phyloP scores from a whole-genome alignment of 2,888 invertebrate species.

The Byasa hedistus region DNA sequence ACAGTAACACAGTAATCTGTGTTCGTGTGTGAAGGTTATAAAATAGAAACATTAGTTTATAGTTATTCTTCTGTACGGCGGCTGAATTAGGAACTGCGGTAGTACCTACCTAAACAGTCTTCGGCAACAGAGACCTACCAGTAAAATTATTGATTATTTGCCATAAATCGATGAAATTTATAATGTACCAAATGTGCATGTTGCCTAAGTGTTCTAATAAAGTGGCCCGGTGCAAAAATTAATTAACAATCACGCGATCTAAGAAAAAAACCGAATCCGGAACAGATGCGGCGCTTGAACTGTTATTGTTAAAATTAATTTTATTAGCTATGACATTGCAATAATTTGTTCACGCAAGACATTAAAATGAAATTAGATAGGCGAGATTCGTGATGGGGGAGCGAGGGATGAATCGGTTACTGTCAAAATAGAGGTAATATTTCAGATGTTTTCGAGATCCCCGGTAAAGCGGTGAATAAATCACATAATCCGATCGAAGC shows the following conservation, averaged over 20 bases:
- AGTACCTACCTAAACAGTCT: no score
- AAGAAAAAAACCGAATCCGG: conserved; percentile 48
- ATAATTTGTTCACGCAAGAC: conserved; percentile 76
- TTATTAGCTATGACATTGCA: conserved; percentile 70
- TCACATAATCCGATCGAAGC: conserved; percentile 65
- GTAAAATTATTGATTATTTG: background rate
- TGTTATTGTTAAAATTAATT: conserved; percentile 63
- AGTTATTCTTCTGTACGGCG: no score
- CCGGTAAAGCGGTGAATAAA: conserved; percentile 58
- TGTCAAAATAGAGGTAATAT: conserved; percentile 72
- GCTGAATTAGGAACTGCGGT: no score
- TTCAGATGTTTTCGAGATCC: conserved; percentile 52
- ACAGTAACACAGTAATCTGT: no score
- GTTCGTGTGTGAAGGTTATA: no score
- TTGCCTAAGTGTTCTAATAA: background rate
- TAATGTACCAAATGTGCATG: conserved; percentile 53
- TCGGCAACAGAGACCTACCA: no score
- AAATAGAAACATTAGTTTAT: no score
- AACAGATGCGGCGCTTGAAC: conserved; percentile 70
- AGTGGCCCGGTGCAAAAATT: conserved; percentile 47
- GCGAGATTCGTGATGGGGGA: conserved; percentile 50
- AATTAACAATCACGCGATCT: conserved; percentile 65
- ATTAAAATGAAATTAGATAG: conserved; percentile 73
- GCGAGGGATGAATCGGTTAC: conserved; percentile 58
- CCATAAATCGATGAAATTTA: conserved; percentile 47